phyloP scores from a whole-genome alignment of 1,140 invertebrate species.

The Colletes gigas region DNA sequence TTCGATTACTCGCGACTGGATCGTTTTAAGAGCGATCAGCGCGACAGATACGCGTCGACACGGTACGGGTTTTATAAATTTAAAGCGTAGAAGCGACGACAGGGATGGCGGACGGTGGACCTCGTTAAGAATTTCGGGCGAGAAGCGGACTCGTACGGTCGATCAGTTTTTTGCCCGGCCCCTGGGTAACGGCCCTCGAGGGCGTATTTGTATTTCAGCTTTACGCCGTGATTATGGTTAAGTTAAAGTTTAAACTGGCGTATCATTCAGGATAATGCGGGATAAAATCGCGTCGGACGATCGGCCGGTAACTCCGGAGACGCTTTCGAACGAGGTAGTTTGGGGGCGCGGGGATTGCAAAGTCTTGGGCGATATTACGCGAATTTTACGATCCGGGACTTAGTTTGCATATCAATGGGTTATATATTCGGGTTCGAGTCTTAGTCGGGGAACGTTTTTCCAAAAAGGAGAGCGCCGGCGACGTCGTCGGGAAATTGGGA shows the following conservation, averaged over 20 bases:
- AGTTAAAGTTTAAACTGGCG: slow-evolving; percentile 74
- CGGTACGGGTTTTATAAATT: background rate
- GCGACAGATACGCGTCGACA: background rate
- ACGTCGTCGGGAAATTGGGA: slow-evolving; percentile 56
- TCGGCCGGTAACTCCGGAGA: slow-evolving; percentile 56
- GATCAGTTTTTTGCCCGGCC: slow-evolving; percentile 38
- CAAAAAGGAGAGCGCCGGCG: slow-evolving; percentile 40
- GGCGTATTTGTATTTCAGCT: slow-evolving; percentile 71
- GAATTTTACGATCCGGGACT: slow-evolving; percentile 73
- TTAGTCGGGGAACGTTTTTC: slow-evolving; percentile 42
- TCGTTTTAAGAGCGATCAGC: slow-evolving; percentile 19
- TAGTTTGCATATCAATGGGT: slow-evolving; percentile 76
- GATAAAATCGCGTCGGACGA: slow-evolving; percentile 70
- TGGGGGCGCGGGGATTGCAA: slow-evolving; percentile 39
- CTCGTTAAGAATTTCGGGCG: slow-evolving; percentile 2
- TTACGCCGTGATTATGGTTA: slow-evolving; percentile 69
- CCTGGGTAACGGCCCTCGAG: slow-evolving; percentile 25
- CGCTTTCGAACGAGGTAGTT: slow-evolving; percentile 55
- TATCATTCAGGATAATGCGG: slow-evolving; percentile 73
- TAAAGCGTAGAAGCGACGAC: no score
- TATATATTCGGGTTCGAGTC: slow-evolving; percentile 56
- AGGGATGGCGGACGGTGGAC: no score
- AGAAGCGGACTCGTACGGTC: slow-evolving; percentile 20
- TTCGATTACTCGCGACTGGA: slow-evolving; percentile 14
- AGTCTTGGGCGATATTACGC: slow-evolving; percentile 69